phyloP scores from a whole-genome alignment of 2,888 invertebrate genomes.

The Andrena praecox region DNA sequence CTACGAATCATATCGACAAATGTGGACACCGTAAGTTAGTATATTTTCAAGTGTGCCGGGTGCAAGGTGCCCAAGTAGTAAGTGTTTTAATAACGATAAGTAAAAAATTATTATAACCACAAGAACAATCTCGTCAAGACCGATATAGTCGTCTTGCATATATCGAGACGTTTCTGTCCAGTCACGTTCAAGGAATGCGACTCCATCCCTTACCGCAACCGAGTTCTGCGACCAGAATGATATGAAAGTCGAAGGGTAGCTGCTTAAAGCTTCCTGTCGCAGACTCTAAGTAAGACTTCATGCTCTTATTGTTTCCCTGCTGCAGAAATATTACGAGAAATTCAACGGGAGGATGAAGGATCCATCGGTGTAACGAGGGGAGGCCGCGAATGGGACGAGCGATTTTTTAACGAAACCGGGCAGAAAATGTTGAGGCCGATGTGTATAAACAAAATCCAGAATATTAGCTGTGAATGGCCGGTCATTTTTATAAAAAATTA shows the following conservation, averaged over 20 bases:
- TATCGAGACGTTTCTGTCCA: neutral
- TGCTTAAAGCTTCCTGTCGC: constrained; percentile 26
- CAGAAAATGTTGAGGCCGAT: no score
- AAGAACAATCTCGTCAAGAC: neutral
- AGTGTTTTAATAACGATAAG: neutral
- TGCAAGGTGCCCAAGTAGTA: neutral
- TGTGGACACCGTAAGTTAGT: constrained; percentile 91
- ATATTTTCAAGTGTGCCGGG: constrained; percentile 26
- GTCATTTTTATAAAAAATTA: no score
- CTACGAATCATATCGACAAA: constrained; percentile 94
- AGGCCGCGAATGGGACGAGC: no score
- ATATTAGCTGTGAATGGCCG: no score
- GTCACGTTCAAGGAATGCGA: constrained; percentile 38
- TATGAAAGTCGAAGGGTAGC: constrained; percentile 35
- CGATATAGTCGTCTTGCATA: neutral
- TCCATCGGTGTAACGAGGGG: neutral
- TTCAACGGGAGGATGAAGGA: neutral
- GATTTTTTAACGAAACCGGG: no score
- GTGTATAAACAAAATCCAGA: no score
- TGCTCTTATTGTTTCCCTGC: constrained; percentile 15
- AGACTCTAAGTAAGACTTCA: constrained; percentile 26
- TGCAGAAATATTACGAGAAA: constrained; percentile 11
- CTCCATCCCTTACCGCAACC: neutral
- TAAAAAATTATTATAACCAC: neutral
- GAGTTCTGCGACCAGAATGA: constrained; percentile 43